Conservation (phyloP, 2,888 invertebrate genomes). For the Yponomeuta cagnagella region DNA sequence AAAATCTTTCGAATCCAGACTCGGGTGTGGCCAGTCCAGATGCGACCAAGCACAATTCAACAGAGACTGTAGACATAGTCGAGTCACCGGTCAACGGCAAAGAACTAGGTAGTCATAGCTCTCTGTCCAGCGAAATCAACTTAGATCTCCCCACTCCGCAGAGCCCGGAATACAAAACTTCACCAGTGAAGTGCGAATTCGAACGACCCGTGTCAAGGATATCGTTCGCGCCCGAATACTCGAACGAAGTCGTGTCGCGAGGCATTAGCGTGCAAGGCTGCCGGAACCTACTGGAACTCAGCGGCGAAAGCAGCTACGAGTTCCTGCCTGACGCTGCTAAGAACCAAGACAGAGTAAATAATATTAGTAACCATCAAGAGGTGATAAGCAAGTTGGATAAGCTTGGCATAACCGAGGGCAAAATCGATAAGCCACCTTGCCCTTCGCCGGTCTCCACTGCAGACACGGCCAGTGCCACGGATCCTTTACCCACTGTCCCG, state of each 20-base stretch:
- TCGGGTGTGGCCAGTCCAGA: constrained; percentile 76
- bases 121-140: constrained; percentile 74
- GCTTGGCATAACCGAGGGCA: constrained; percentile 47
- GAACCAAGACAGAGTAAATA: constrained; percentile 30
- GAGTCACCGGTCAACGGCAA: constrained; percentile 64
- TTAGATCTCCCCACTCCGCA: constrained; percentile 71
- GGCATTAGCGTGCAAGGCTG: constrained; percentile 62
- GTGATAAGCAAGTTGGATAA: constrained; percentile 43
- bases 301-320: constrained; percentile 56
- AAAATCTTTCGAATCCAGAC: constrained; percentile 66
- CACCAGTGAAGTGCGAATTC: constrained; percentile 51
- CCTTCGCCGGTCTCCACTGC: constrained; percentile 39
- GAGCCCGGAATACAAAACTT: constrained; percentile 20
- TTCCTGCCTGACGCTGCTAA: constrained; percentile 43
- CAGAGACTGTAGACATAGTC: constrained; percentile 67
- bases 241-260: constrained; percentile 57
- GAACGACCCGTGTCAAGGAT: constrained; percentile 51
- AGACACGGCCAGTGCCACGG: not conserved
- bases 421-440: constrained; percentile 35
- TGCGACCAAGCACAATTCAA: constrained; percentile 73
- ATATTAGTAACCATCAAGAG: constrained; percentile 42
- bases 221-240: constrained; percentile 57
- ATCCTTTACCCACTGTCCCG: constrained; percentile 35
- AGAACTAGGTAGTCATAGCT: constrained; percentile 62
- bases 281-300: constrained; percentile 52